Evolutionary conservation across 2,797 vertebrate species (phyloP).

Genomic region (Aeoliscus strigatus): DNA sequence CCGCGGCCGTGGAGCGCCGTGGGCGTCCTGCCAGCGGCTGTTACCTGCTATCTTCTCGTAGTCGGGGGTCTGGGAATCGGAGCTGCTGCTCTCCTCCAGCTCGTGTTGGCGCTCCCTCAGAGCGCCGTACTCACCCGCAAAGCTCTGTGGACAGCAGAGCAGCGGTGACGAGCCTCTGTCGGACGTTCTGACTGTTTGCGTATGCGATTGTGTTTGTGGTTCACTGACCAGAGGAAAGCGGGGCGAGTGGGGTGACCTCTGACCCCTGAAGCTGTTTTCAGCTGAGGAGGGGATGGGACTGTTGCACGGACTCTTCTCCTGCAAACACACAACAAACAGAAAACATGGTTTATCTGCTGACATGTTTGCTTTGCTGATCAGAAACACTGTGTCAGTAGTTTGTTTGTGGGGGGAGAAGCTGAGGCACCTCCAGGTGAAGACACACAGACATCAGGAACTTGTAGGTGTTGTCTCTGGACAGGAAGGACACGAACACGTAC

Average conservation of each 20-base stretch:
- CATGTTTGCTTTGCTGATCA: too few species aligned
- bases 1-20: too few species aligned
- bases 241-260: too few species aligned
- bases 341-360: too few species aligned
- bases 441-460: conserved; percentile 88
- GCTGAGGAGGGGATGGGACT: conserved; percentile 78
- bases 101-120: conserved; percentile 76
- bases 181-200: too few species aligned
- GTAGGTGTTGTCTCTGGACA: conserved; percentile 92
- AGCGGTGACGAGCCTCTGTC: too few species aligned
- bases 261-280: conserved; percentile 80
- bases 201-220: too few species aligned
- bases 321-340: conserved; percentile 3
- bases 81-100: conserved; percentile 87
- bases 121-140: conserved; percentile 81
- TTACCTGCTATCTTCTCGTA: conserved; percentile 84
- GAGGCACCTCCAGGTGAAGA: conserved; percentile 84
- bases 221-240: conserved; percentile 83
- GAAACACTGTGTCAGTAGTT: too few species aligned
- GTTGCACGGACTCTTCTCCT: conserved; percentile 79
- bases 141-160: conserved; percentile 81
- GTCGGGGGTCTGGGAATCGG: conserved; percentile 89
- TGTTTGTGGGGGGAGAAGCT: too few species aligned
- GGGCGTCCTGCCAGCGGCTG: too few species aligned
- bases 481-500: conserved; percentile 92